Evolutionary conservation across 2,888 invertebrate species (phyloP), one percentile per base, ranked within the genome.

Genomic region (Mythimna vitellina): DNA sequence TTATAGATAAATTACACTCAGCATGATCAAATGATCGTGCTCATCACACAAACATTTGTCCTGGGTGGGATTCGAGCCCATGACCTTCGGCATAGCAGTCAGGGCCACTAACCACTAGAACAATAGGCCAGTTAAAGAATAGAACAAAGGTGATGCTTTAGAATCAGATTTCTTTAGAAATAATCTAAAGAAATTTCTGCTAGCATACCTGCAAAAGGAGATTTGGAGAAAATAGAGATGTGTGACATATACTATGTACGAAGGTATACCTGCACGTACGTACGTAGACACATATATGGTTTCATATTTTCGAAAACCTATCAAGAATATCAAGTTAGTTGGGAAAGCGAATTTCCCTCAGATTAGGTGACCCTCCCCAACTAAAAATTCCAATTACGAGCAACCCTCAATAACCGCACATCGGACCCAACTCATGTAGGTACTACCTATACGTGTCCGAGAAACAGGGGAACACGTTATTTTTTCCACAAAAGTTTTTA

Each of bases 311-410:
- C 58, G 12, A 70, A 67, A 84, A 80, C 35, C 70, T 67, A 76
- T 76, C 61, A 80, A 57, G 35, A 49, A 84, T 81, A 80, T 67
- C 76, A 62, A 81, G 68, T 75, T 81, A 64, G 69, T 51, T 65
- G 64, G 66, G 61, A 64, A 84, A 80, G 25, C 49, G 77, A 84
- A 70, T 80, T 83, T 83, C 80, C 74, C 58, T 80, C 57, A 54
- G 81, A 81, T 71, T 84, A 80, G 75, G 25, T 70, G 73, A 35
- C 71, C 70, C 86, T 73, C 66, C 74, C 68, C 64, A 72, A 76
- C 76, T 77, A 86, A 84, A 83, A 84, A 83, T 83, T 71, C 84
- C 86, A 83, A 86, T 83, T 80, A 80, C 86, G 72, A 60, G 22
- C 70, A 51, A 83, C 76, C 73, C 84, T 80, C 74, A 70, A 86